A percentile compares a stretch with the other conserved stretches of the same genome.
These are phyloP conservation scores for Patella ulyssiponensis DNA, from an alignment of 2,888 invertebrate species.

Conservation along the genomic window DNA sequence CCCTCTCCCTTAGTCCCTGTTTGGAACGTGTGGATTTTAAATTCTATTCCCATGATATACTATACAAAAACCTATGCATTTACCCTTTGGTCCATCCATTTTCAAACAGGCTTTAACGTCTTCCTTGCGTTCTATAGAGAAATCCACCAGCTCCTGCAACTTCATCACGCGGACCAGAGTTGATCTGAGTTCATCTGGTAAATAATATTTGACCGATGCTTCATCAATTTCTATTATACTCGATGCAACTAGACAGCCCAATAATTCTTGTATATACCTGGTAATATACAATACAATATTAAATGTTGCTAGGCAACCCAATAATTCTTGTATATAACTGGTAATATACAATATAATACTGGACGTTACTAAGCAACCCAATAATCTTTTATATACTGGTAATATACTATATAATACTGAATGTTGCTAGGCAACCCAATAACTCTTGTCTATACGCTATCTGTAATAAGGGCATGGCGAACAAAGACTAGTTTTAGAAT, in stretches of 20 bases:
- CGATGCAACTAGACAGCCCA: not conserved
- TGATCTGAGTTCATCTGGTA: not conserved
- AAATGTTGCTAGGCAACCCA: not conserved
- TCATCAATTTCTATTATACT: constrained; percentile 6
- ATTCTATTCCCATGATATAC: too few relatives aligned
- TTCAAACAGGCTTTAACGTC: not conserved
- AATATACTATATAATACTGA: not conserved
- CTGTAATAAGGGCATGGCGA: too few relatives aligned
- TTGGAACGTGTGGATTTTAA: too few relatives aligned
- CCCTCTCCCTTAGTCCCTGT: too few relatives aligned
- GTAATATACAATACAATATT: too few relatives aligned
- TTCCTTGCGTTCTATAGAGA: not conserved
- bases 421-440: too few relatives aligned
- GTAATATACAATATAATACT: not conserved
- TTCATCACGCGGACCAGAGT: not conserved
- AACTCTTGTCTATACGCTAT: too few relatives aligned
- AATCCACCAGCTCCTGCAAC: not conserved
- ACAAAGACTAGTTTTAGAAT: too few relatives aligned
- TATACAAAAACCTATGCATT: not conserved
- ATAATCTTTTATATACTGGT: not conserved
- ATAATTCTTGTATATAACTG: not conserved
- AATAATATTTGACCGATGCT: not conserved
- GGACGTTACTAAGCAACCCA: not conserved
- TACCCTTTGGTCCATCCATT: not conserved
- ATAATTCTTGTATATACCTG: too few relatives aligned